Evolutionary conservation across 1,140 invertebrate genomes (phyloP).

Genomic region (Pectinophora gossypiella): DNA sequence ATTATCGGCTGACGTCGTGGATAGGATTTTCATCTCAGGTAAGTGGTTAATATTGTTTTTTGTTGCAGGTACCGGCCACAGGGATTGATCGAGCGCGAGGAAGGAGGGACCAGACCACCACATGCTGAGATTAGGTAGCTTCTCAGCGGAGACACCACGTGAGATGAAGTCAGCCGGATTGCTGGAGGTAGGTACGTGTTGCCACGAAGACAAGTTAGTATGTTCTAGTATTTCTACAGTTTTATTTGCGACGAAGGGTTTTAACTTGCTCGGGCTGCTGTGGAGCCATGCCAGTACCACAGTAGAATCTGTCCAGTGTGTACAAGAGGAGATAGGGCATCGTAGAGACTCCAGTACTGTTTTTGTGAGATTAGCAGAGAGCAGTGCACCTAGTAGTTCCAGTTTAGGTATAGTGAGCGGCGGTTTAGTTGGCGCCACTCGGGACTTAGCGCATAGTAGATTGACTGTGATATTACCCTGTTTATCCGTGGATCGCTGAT

Average conservation of each 20-base stretch:
- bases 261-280: constrained; percentile 20
- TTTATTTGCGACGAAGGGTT: constrained; percentile 56
- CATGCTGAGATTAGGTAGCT: not conserved
- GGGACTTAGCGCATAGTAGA: constrained; percentile 23
- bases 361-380: constrained; percentile 31
- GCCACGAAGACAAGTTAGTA: constrained; percentile 26
- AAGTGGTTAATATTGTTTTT: not conserved
- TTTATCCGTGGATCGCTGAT: not conserved
- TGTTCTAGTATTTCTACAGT: constrained; percentile 39
- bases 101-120: constrained; percentile 8
- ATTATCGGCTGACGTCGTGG: not conserved
- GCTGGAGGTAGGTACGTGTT: constrained; percentile 28
- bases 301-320: constrained; percentile 21
- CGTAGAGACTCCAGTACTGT: constrained; percentile 9
- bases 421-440: constrained; percentile 48
- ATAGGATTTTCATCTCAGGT: not conserved
- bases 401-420: constrained; percentile 46
- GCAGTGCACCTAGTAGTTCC: constrained; percentile 57
- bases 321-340: not conserved
- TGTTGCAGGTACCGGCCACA: not conserved
- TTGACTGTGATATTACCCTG: not conserved
- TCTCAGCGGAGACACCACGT: constrained; percentile 13
- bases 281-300: constrained; percentile 24
- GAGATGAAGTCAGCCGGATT: constrained; percentile 47
- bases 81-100: not conserved